phyloP scores from a whole-genome alignment of 1,140 invertebrate species.

The Stratiolaelaps scimitus region DNA sequence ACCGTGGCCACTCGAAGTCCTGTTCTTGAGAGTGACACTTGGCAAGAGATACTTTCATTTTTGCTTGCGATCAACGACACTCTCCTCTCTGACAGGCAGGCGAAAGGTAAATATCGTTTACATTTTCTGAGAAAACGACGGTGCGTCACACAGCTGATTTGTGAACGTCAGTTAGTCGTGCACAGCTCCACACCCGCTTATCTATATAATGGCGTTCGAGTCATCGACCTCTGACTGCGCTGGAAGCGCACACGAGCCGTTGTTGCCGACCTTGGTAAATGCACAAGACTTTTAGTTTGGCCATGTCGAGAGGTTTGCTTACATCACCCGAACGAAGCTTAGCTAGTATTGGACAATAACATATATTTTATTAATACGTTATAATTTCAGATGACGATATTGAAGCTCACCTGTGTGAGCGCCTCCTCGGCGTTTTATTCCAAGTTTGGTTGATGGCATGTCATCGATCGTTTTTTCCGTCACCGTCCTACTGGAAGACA shows the following conservation, averaged over 20 bases:
- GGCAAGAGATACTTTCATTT: constrained; percentile 77
- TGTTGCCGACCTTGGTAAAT: too few species aligned
- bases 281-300: background rate
- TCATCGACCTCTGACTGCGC: background rate
- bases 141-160: too few species aligned
- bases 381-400: constrained; percentile 56
- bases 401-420: constrained; percentile 82
- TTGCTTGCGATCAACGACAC: constrained; percentile 83
- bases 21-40: constrained; percentile 68
- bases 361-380: constrained; percentile 13
- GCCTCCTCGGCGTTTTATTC: constrained; percentile 81
- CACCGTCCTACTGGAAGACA: constrained; percentile 89
- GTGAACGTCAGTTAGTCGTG: too few species aligned
- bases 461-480: constrained; percentile 64
- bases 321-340: too few species aligned
- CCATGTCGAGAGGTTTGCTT: too few species aligned
- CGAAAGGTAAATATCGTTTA: constrained; percentile 49
- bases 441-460: constrained; percentile 90
- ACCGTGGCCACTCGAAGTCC: constrained; percentile 63
- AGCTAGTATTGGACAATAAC: background rate
- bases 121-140: too few species aligned
- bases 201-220: too few species aligned
- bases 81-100: constrained; percentile 72
- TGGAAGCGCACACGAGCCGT: too few species aligned
- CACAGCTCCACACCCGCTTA: too few species aligned